Percentiles rank a stretch among this genome's conserved stretches.
Evolutionary conservation across 2,888 invertebrate species (phyloP).

Genomic region (Saturnia pavonia): DNA sequence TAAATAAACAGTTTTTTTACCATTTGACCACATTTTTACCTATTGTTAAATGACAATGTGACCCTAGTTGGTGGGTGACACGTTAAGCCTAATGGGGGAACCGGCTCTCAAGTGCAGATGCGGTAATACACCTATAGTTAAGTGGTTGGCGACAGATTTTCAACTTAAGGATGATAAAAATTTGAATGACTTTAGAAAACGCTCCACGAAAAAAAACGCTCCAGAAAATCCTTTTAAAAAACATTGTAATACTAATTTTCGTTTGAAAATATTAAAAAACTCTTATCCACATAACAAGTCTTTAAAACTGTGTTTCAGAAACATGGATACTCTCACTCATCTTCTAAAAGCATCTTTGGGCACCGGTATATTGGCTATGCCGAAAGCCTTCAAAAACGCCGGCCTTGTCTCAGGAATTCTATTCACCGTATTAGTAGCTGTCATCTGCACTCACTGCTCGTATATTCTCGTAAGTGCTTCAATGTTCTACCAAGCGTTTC

Average conservation of each 20-base stretch:
- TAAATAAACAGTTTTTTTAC: no score
- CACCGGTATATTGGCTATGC: constrained; percentile 97
- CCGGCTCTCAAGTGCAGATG: no score
- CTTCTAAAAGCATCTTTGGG: constrained; percentile 97
- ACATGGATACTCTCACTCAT: constrained; percentile 95
- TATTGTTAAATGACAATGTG: no score
- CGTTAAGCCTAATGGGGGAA: no score
- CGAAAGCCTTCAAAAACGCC: constrained; percentile 92
- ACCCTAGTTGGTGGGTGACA: no score
- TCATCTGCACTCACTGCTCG: constrained; percentile 97
- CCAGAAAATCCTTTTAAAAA: no score
- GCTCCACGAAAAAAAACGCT: no score
- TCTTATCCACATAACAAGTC: neutral
- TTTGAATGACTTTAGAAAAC: no score
- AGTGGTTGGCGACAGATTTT: no score
- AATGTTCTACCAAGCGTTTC: neutral
- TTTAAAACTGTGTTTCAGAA: constrained; percentile 75
- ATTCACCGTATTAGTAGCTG: constrained; percentile 91
- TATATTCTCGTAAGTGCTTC: constrained; percentile 86
- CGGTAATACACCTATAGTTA: no score
- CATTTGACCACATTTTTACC: no score
- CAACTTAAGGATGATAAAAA: no score
- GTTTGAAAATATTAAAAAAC: neutral
- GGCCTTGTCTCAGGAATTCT: constrained; percentile 93
- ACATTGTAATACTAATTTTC: neutral